Conservation (phyloP, 2,113 vertebrate genomes). For the Tragelaphus scriptus region DNA sequence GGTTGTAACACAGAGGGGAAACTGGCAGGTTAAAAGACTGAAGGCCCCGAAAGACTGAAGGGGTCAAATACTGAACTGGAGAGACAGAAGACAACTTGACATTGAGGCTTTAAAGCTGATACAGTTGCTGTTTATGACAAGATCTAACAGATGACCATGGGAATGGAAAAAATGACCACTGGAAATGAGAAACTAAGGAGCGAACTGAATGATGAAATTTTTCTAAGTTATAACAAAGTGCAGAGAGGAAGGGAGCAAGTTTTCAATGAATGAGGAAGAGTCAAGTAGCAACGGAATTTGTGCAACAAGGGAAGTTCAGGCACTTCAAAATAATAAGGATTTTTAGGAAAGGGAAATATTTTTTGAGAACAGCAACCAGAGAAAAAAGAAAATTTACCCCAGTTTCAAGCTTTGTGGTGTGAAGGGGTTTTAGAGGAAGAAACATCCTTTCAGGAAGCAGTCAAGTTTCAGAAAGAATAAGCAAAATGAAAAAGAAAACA, state of each 20-base stretch:
- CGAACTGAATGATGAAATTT: not conserved
- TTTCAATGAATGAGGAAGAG: not conserved
- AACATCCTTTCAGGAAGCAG: not conserved
- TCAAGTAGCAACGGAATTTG: not conserved
- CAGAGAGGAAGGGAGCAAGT: not conserved
- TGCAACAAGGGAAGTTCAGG: not conserved
- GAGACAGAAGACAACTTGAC: not conserved
- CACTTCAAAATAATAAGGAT: not conserved
- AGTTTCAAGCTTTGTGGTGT: not conserved
- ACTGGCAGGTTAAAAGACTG: not conserved
- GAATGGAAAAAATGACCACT: not conserved
- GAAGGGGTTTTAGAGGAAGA: not conserved
- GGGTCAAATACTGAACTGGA: not conserved
- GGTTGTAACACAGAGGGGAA: not conserved
- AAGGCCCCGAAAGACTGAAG: not conserved
- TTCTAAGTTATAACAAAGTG: not conserved
- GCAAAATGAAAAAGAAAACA: not conserved
- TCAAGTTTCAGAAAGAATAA: not conserved
- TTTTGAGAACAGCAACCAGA: not conserved
- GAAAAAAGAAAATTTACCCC: not conserved
- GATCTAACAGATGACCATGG: not conserved
- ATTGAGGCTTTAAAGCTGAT: not conserved
- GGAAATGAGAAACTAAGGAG: not conserved
- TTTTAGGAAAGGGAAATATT: not conserved
- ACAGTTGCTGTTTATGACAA: not conserved